Conservation (phyloP, 2,797 vertebrate species). For the Tamandua tetradactyla region DNA sequence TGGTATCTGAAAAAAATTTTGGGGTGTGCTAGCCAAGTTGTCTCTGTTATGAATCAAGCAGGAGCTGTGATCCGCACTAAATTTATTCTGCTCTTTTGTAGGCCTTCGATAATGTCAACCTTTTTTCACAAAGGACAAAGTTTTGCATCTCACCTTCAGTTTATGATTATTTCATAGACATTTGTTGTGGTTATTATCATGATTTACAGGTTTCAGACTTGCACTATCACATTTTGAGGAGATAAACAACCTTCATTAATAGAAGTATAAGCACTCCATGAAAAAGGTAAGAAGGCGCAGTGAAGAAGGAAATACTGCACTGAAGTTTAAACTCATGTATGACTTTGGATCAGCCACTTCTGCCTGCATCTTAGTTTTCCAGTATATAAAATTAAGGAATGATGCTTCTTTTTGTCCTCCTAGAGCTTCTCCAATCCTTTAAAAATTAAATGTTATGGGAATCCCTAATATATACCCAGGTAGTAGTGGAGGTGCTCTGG, state of each 20-base stretch:
- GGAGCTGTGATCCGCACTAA: conserved; percentile 27
- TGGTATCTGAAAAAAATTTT: conserved; percentile 26
- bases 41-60: not conserved
- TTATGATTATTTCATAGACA: conserved; percentile 17
- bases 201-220: not conserved
- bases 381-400: not conserved
- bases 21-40: not conserved
- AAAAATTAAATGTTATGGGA: not conserved
- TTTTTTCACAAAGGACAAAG: not conserved
- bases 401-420: not conserved
- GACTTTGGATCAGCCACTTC: not conserved
- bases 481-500: not conserved
- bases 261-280: not conserved
- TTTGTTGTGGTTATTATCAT: not conserved
- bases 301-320: not conserved
- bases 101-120: conserved; percentile 5
- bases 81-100: not conserved
- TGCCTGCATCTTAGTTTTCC: not conserved
- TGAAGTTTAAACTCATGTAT: not conserved
- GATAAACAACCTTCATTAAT: not conserved
- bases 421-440: not conserved
- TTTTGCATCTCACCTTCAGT: not conserved
- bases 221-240: not conserved
- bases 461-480: no score
- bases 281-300: not conserved